Evolutionary conservation across 2,888 invertebrate species (phyloP), one percentile per base, ranked within the genome.

Genomic region (Lucinisca nassula): DNA sequence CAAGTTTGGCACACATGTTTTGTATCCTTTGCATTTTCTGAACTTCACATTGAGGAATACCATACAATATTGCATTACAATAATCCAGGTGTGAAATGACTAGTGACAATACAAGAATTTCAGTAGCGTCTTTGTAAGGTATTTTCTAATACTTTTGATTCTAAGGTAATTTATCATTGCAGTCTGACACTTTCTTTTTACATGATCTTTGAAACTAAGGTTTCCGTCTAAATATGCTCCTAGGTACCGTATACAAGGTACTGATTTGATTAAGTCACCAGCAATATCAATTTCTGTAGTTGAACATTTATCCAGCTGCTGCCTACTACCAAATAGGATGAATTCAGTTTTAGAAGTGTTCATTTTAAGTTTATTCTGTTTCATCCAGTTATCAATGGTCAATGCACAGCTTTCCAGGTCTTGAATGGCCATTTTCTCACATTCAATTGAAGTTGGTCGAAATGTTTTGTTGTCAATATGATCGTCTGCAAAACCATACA

Each of bases 41-140:
- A 40, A 76, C 24, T 10, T 84, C 80, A n/a, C 45, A 14, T 17
- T 84, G 49, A 1, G 84, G 35, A 17, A 80, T 76, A 1, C 80
- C 84, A 30, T 80, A 84, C 0, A 84, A n/a, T n/a, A 84, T 76
- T 21, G 49, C 76, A 40, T 84, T 76, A 30, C 84, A 84, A 51
- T 80, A 80, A 49, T 84, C 84, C 17, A 84, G n/a, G 70, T 80
- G 80, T 12, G 84, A 84, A 27, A 84, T 76, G 21, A 84, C 80
- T 30, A 76, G 30, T 32, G 70, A 80, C 30, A 84, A 27, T 14
- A 3, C 21, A 8, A 80, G 72, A 27, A 49, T 70, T 27, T 51
- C 74, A 14, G 84, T 84, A n/a, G 84, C 79, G 32, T 79, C 79
- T 51, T 35, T 21, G 77, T 82, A 51, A 82, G 72, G 55, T 77